Evolutionary conservation across 2,797 vertebrate genomes (phyloP).

Genomic region (Myotis planiceps): DNA sequence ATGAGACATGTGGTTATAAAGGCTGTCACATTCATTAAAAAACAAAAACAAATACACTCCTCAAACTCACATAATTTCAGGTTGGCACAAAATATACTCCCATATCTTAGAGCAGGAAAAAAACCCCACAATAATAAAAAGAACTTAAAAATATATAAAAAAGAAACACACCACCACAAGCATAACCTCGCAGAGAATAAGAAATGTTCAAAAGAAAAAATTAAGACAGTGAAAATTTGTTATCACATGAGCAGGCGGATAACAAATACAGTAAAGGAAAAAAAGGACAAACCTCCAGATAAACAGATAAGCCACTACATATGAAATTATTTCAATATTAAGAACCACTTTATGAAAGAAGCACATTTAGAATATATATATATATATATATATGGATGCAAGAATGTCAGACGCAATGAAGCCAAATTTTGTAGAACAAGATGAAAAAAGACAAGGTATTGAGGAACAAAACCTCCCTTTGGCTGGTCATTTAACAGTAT

Average conservation of each 20-base stretch:
- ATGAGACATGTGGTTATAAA: constrained; percentile 35
- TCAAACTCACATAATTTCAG: constrained; percentile 42
- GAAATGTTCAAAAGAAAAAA: constrained; percentile 41
- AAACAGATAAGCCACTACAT: background rate
- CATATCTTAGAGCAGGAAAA: background rate
- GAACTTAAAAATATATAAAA: background rate
- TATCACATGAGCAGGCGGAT: background rate
- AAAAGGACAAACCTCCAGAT: background rate
- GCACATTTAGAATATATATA: background rate
- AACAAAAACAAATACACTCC: background rate
- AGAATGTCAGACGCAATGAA: constrained; percentile 2
- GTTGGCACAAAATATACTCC: constrained; percentile 46
- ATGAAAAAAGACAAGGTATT: constrained; percentile 56
- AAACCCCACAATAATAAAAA: background rate
- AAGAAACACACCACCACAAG: background rate
- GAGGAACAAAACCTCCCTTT: constrained; percentile 24
- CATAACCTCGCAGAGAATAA: background rate
- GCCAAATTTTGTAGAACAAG: background rate
- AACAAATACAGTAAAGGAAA: background rate
- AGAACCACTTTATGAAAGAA: constrained; percentile 35
- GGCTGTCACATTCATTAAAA: background rate
- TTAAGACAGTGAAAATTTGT: background rate
- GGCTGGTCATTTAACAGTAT: constrained; percentile 26
- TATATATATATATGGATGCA: background rate
- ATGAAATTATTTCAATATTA: constrained; percentile 1